Conservation (phyloP, 2,113 vertebrate species). For the Argyrosomus japonicus region DNA sequence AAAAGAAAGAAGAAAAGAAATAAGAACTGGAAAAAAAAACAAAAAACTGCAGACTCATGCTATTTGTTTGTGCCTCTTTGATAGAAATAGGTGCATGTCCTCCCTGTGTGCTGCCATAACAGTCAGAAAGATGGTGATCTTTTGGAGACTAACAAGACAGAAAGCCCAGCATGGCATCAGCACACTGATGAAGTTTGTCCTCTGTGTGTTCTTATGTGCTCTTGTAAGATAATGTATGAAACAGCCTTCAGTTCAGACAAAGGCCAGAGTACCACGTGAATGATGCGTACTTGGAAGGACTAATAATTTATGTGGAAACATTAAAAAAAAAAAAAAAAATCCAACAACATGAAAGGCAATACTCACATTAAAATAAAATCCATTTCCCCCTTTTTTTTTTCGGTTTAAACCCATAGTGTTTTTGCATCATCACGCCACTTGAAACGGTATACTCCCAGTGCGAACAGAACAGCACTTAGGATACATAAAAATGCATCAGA, state of each 20-base stretch:
- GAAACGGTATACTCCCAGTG: slow-evolving; percentile 79
- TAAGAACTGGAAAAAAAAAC: neutral
- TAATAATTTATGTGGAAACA: slow-evolving; percentile 27
- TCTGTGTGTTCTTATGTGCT: slow-evolving; percentile 37
- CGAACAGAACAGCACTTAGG: slow-evolving; percentile 75
- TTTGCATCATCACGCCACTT: slow-evolving; percentile 65
- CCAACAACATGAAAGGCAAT: slow-evolving; percentile 50
- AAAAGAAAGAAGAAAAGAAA: slow-evolving; percentile 30
- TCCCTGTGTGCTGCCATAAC: slow-evolving; percentile 42
- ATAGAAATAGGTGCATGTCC: slow-evolving; percentile 41
- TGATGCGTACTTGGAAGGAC: neutral
- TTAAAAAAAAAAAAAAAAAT: slow-evolving; percentile 10
- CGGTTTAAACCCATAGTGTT: slow-evolving; percentile 67
- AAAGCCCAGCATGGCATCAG: slow-evolving; percentile 42
- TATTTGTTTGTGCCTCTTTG: slow-evolving; percentile 46
- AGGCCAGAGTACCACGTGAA: neutral
- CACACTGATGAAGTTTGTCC: slow-evolving; percentile 51
- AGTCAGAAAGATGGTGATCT: slow-evolving; percentile 51
- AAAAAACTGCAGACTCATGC: slow-evolving; percentile 31
- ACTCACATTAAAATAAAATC: slow-evolving; percentile 68
- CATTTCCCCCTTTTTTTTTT: slow-evolving; percentile 57
- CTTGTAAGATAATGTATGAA: slow-evolving; percentile 34
- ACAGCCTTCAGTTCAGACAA: slow-evolving; percentile 25
- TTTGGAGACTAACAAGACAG: slow-evolving; percentile 51
- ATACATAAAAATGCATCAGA: slow-evolving; percentile 82